Base-by-base conservation (phyloP, 2,797 vertebrate species). In the Naso thynnoides region DNA sequence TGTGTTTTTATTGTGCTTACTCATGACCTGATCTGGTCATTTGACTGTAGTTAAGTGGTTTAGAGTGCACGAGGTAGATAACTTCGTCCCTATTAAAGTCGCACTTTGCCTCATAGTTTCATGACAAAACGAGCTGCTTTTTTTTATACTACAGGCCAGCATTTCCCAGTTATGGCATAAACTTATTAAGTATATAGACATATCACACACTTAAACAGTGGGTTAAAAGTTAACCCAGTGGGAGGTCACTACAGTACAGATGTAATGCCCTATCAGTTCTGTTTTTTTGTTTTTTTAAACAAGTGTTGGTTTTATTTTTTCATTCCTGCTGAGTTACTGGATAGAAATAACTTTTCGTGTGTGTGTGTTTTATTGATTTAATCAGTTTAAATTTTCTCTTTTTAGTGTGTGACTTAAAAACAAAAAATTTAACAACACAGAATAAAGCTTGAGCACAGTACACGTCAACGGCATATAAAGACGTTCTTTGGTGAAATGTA, bases 31-130 rank as follows among this genome's bases (percentile, higher is more conserved):
- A 29, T 33, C 38, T 15, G 26, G 49, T 78, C 73, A 80, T 41
- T 26, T 84, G 75, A 84, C 70, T 45, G 11, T 47, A 73, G 26
- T 54, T 83, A 81, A 87, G 77, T 57, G 23, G 15, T 82, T 82
- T 45, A 74, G 19, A 58, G 36, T 47, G 13, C 0, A 6, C 0
- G 6, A 72, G n/a, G 44, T 21, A 33, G 36, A 39, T 39, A 7
- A 48, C 33, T 10, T 60, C 39, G 56, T 58, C n/a, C 24, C 13
- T 6, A 27, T 10, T 57, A 47, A 66, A 38, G 15, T 10, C 58
- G 31, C 24, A 64, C 58, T 42, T 24, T 19, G 36, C 11, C 9
- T 53, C 10, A 13, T 2, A n/a, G 11, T 27, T 24, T 29, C 23
- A 44, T 5, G 33, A 9, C 45, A 27, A 70, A 71, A 65, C 4